Conservation (phyloP, 2,888 invertebrate genomes). For the Patella caerulea region DNA sequence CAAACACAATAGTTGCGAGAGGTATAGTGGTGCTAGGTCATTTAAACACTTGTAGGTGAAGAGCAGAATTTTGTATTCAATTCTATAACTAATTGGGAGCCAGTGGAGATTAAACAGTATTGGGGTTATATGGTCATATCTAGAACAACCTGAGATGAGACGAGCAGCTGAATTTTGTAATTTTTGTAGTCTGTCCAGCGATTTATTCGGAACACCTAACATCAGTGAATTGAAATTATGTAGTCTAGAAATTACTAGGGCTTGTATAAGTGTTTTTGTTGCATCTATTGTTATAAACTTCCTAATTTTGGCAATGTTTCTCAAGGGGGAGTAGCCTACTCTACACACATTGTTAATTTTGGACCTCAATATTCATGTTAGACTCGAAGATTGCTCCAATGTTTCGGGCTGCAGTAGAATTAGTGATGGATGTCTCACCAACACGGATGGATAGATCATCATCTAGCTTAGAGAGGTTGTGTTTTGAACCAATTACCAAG, state of each 20-base stretch:
- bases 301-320: conserved; percentile 19
- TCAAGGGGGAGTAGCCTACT: not conserved
- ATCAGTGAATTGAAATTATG: conserved; percentile 19
- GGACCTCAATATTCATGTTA: not conserved
- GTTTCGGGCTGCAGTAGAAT: not conserved
- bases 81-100: conserved; percentile 14
- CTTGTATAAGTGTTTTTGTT: conserved; percentile 11
- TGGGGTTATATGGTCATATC: conserved; percentile 19
- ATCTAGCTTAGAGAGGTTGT: not conserved
- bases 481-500: not conserved
- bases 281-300: conserved; percentile 8
- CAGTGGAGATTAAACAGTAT: conserved; percentile 17
- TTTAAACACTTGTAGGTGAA: conserved; percentile 11
- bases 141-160: conserved; percentile 7
- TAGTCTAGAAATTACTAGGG: conserved; percentile 10
- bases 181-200: conserved; percentile 4
- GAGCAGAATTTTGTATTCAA: conserved; percentile 17
- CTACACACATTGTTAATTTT: not conserved
- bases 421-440: not conserved
- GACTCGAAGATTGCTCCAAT: conserved; percentile 5
- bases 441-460: not conserved
- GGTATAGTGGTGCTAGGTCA: conserved; percentile 14
- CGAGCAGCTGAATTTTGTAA: conserved; percentile 23
- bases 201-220: not conserved
- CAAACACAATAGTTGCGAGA: not conserved